These are phyloP conservation scores for Porphyrio hochstetteri DNA, from an alignment of 2,113 vertebrate genomes.

Conservation along the genomic window DNA sequence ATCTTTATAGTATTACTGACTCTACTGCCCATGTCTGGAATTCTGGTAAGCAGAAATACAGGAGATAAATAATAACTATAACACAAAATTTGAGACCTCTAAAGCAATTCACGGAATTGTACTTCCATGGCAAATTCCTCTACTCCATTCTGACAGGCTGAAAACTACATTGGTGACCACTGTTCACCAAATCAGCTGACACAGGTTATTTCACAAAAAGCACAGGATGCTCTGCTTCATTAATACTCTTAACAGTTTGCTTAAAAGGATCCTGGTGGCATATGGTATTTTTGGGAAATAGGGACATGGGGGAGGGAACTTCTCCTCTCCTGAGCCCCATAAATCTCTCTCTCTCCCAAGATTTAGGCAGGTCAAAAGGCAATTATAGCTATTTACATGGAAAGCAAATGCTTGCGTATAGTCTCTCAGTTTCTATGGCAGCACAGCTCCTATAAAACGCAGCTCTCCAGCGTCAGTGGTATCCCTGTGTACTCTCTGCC, in stretches of 20 bases:
- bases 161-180: neutral
- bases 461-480: neutral
- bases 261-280: neutral
- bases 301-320: neutral
- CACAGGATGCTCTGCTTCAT: neutral
- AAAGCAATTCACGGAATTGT: neutral
- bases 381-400: constrained; percentile 1
- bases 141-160: neutral
- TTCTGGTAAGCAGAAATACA: neutral
- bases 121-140: neutral
- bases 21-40: neutral
- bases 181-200: neutral
- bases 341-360: neutral
- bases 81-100: neutral
- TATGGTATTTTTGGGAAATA: neutral
- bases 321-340: neutral
- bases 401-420: neutral
- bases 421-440: constrained; percentile 33
- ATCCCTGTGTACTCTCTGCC: neutral
- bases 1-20: neutral
- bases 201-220: neutral
- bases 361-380: neutral
- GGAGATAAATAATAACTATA: neutral
- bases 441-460: constrained; percentile 1
- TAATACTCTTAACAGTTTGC: neutral